Evolutionary conservation across 2,888 invertebrate genomes (phyloP), one percentile per base, ranked within the genome.

Genomic region (Mallateleia sp.): DNA sequence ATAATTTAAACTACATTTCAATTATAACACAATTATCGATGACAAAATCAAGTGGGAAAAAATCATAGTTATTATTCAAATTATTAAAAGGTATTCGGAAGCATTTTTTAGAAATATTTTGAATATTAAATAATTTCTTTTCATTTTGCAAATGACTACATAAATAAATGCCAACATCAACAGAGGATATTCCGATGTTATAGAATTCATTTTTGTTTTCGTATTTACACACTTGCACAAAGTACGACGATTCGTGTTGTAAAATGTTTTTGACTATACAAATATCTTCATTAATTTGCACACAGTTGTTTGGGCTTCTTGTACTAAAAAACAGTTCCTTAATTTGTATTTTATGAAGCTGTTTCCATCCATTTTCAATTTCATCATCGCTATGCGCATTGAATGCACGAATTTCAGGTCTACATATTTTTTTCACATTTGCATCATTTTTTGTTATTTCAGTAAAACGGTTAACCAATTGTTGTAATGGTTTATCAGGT

Each of bases 81-180:
- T n/a, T n/a, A n/a, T n/a, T n/a, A 24, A 72, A 24, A 2, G 54
- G 64, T 11, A 28, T 45, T 15, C 20, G 64, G 11, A 20, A 72
- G 24, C 67, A 81, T 34, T 81, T 81, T 67, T 74, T 81, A 1
- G 34, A 7, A 2, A 77, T 7, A n/a, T 66, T 24, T 8, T 77
- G 2, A 25, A 66, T 47, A 52, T 25, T 56, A 8, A 72, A 15
- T 18, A 58, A n/a, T 0, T 0, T 47, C 14, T 18, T 0, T 14
- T 72, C 22, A 14, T 2, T 2, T 72, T 42, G 32, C 15, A 72
- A 58, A 58, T 72, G 45, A 1, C 15, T 14, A 22, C 58, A 72
- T 14, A 72, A 58, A 72, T 15, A 72, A 28, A 72, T 22, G 5
- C 58, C 72, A 14, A 72, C 32, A 32, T 72, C 58, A 7, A 32